These are phyloP conservation scores for Clitarchus hookeri DNA, from an alignment of 2,888 invertebrate genomes.

Conservation along the genomic window DNA sequence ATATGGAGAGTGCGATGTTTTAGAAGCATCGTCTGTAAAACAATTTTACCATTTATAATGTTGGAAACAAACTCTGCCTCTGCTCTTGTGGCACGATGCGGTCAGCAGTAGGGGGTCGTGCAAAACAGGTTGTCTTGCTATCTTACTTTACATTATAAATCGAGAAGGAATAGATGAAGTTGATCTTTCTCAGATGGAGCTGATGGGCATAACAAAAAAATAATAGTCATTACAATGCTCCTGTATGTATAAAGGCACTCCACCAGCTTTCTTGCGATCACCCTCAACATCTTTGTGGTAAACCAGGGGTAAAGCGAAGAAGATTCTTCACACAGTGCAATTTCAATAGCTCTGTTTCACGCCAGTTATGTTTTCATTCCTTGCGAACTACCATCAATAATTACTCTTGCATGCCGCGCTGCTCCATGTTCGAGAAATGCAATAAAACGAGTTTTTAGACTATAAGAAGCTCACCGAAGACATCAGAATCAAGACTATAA, in stretches of 20 bases:
- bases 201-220: not conserved
- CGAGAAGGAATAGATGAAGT: not conserved
- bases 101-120: conserved; percentile 15
- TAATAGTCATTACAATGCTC: not conserved
- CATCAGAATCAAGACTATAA: too few species aligned
- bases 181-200: not conserved
- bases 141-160: not conserved
- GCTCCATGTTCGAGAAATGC: too few species aligned
- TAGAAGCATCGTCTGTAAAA: not conserved
- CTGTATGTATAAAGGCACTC: not conserved
- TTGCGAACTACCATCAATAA: too few species aligned
- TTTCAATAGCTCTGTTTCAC: too few species aligned
- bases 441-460: too few species aligned
- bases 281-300: not conserved
- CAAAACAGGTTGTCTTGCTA: not conserved
- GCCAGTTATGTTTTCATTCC: too few species aligned
- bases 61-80: not conserved
- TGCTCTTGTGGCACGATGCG: not conserved
- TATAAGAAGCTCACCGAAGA: too few species aligned
- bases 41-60: not conserved
- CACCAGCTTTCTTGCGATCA: not conserved
- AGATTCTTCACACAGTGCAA: too few species aligned
- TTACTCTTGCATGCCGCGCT: too few species aligned
- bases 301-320: not conserved
- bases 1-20: not conserved